Conservation (phyloP, 2,888 invertebrate species). For the Cylindroiulus punctatus region DNA sequence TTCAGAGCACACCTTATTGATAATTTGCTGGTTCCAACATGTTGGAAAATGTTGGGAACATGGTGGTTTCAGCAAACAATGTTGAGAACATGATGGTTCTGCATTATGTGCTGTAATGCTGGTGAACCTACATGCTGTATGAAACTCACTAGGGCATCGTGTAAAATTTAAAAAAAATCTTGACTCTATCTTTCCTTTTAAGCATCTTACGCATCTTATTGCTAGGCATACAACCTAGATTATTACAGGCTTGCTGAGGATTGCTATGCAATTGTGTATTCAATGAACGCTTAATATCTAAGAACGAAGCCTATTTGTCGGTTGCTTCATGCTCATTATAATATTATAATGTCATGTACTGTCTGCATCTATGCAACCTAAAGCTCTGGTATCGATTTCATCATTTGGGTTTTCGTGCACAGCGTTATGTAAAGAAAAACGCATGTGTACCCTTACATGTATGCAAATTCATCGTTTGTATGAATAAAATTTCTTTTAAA, state of each 20-base stretch:
- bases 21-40: too few species aligned
- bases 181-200: too few species aligned
- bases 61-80: too few species aligned
- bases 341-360: neutral
- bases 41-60: too few species aligned
- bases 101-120: too few species aligned
- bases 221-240: too few species aligned
- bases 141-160: too few species aligned
- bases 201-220: too few species aligned
- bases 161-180: too few species aligned
- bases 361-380: neutral
- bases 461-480: neutral
- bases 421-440: neutral
- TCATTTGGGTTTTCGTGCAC: neutral
- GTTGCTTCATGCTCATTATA: conserved; percentile 18
- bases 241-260: neutral
- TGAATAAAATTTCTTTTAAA: neutral
- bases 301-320: conserved; percentile 3
- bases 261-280: neutral
- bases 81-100: too few species aligned
- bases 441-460: neutral
- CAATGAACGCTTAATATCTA: neutral
- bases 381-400: neutral
- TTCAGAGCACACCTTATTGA: too few species aligned
- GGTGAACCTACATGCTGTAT: too few species aligned